These are phyloP conservation scores for Criorhina ranunculi DNA, from an alignment of 2,888 invertebrate species.

Conservation along the genomic window DNA sequence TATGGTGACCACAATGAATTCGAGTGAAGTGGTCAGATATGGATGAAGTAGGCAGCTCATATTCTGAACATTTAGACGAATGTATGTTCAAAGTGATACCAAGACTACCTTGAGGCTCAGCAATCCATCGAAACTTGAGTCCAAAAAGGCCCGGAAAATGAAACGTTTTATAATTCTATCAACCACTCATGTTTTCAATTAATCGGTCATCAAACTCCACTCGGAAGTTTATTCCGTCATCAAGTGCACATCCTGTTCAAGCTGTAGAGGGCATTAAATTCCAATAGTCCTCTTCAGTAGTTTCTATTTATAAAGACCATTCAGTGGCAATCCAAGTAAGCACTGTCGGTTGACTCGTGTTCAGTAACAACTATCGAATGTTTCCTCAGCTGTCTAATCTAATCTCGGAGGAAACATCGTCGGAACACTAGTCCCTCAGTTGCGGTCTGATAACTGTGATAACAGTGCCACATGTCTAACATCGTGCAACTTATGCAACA, in stretches of 20 bases:
- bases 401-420: constrained; percentile 11
- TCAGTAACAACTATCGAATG: constrained; percentile 21
- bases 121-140: too few species aligned
- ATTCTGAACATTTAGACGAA: too few species aligned
- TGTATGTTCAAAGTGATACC: too few species aligned
- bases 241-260: constrained; percentile 5
- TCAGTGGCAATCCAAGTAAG: constrained; percentile 27
- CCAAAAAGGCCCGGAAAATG: too few species aligned
- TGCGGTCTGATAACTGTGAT: constrained; percentile 32
- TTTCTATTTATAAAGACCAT: constrained; percentile 12
- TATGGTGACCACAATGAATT: too few species aligned
- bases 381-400: constrained; percentile 14
- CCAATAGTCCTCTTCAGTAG: constrained; percentile 5
- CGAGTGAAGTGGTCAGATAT: too few species aligned
- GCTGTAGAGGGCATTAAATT: not conserved
- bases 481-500: constrained; percentile 33
- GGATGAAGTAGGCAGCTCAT: too few species aligned
- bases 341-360: not conserved
- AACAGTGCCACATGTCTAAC: constrained; percentile 23
- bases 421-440: constrained; percentile 1
- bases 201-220: not conserved
- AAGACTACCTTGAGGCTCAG: too few species aligned
- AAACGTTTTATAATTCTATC: too few species aligned
- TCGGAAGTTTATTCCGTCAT: not conserved
- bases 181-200: too few species aligned